Conservation (phyloP, 2,888 invertebrate genomes). For the Brachyptera putata region DNA sequence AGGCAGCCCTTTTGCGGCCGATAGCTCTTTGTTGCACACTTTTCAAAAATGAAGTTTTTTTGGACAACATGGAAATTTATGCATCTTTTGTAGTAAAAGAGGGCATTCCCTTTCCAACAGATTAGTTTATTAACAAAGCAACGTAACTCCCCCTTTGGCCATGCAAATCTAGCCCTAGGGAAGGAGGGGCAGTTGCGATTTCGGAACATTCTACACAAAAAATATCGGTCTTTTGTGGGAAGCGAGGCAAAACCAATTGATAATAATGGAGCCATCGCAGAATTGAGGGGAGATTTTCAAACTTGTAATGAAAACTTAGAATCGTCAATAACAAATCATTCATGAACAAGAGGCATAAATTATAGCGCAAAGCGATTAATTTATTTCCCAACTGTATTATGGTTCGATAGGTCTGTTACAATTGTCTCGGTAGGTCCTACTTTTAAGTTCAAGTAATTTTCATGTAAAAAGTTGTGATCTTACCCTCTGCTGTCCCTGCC, state of each 20-base stretch:
- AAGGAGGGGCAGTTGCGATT: slow-evolving; percentile 24
- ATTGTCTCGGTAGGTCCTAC: no score
- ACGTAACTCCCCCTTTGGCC: slow-evolving; percentile 7
- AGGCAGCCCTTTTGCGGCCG: slow-evolving; percentile 23
- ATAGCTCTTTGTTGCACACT: slow-evolving; percentile 28
- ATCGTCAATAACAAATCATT: no score
- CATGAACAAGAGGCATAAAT: background rate
- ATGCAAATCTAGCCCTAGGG: slow-evolving; percentile 28
- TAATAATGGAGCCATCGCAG: slow-evolving; percentile 6
- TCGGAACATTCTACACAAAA: slow-evolving; percentile 27
- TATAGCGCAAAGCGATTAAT: no score
- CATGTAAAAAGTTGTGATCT: no score
- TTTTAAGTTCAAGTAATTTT: no score
- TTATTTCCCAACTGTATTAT: no score
- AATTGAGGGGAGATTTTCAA: slow-evolving; percentile 16
- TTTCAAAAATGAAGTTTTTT: slow-evolving; percentile 35
- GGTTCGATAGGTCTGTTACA: no score
- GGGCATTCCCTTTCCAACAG: slow-evolving; percentile 37
- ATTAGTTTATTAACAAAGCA: slow-evolving; percentile 35
- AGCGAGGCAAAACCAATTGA: slow-evolving; percentile 27
- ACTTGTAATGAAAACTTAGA: slow-evolving; percentile 10
- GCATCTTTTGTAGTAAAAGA: slow-evolving; percentile 33
- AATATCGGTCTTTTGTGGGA: slow-evolving; percentile 18
- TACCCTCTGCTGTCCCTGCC: no score
- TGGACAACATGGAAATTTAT: slow-evolving; percentile 35